These are phyloP conservation scores for Monopterus albus DNA, from an alignment of 2,113 vertebrate species.

Conservation along the genomic window DNA sequence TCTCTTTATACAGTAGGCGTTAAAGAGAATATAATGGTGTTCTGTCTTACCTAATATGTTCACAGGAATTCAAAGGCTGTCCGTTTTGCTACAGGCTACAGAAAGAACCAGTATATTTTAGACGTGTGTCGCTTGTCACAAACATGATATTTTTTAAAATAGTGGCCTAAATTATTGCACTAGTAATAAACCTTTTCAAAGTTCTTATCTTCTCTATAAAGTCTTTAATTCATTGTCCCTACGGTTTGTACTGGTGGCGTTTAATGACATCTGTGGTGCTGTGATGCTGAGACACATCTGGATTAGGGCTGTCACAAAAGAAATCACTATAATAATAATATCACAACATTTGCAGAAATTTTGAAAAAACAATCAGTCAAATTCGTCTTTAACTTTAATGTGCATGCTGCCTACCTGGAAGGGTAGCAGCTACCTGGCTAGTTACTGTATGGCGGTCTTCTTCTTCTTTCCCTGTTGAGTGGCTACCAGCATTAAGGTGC, in stretches of 20 bases:
- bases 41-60: slow-evolving; percentile 55
- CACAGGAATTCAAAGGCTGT: slow-evolving; percentile 19
- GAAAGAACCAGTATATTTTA: slow-evolving; percentile 57
- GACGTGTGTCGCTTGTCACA: slow-evolving; percentile 54
- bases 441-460: too few relatives aligned
- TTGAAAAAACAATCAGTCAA: too few relatives aligned
- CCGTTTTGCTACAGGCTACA: slow-evolving; percentile 52
- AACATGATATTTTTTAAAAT: slow-evolving; percentile 70
- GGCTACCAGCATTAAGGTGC: too few relatives aligned
- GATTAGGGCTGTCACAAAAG: too few relatives aligned
- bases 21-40: slow-evolving; percentile 50
- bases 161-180: slow-evolving; percentile 61
- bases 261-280: too few relatives aligned
- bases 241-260: background rate
- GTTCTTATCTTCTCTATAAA: slow-evolving; percentile 29
- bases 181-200: slow-evolving; percentile 73
- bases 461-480: too few relatives aligned
- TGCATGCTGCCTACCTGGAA: too few relatives aligned
- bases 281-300: background rate
- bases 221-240: slow-evolving; percentile 23
- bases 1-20: slow-evolving; percentile 41
- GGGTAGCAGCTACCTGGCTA: too few relatives aligned
- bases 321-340: too few relatives aligned
- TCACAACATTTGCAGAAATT: too few relatives aligned
- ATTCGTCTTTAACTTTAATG: too few relatives aligned